Evolutionary conservation across 92 coral and sea anemone species (phyloP).

Genomic region (Virgularia gustaviana): DNA sequence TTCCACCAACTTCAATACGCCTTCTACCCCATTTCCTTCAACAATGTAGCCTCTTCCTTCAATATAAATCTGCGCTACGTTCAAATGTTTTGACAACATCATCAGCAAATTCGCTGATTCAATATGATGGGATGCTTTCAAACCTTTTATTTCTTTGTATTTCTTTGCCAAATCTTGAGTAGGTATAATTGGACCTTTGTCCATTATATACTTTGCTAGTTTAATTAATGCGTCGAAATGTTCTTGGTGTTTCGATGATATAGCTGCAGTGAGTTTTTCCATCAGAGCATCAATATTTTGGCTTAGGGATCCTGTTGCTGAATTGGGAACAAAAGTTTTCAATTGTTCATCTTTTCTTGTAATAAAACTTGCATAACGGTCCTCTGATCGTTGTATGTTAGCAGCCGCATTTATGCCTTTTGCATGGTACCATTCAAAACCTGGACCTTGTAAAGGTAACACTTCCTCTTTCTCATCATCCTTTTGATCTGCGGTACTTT

Average conservation of each 20-base stretch:
- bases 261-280: conserved; percentile 16
- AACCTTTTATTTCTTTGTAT: conserved; percentile 41
- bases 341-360: conserved; percentile 8
- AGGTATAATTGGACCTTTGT: conserved; percentile 42
- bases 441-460: conserved; percentile 37
- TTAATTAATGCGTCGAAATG: conserved; percentile 40
- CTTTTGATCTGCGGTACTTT: neutral
- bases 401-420: conserved; percentile 26
- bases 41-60: conserved; percentile 39
- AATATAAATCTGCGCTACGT: conserved; percentile 40
- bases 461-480: neutral
- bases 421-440: conserved; percentile 35
- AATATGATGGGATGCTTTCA: neutral
- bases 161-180: conserved; percentile 37
- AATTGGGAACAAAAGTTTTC: conserved; percentile 19
- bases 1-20: conserved; percentile 6
- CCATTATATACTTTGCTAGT: conserved; percentile 35
- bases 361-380: neutral
- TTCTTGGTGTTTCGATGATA: conserved; percentile 27
- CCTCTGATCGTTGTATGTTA: conserved; percentile 26
- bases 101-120: conserved; percentile 15
- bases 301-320: conserved; percentile 20
- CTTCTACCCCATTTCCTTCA: conserved; percentile 21
- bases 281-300: conserved; percentile 36
- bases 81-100: conserved; percentile 29